These are phyloP conservation scores for Xestia c-nigrum DNA, from an alignment of 2,888 invertebrate species.

Conservation along the genomic window DNA sequence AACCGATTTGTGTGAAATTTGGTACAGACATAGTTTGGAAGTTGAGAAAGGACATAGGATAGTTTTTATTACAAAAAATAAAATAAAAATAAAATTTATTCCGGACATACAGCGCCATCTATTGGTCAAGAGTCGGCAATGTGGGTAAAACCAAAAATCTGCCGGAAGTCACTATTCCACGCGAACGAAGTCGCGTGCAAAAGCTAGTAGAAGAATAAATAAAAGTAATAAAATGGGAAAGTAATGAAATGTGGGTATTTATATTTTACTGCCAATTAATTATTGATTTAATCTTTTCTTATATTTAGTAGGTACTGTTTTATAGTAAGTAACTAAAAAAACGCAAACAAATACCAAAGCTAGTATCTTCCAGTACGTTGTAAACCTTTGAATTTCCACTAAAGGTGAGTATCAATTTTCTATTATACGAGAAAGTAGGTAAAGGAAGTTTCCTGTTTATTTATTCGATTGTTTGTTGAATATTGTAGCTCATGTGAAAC, in stretches of 20 bases:
- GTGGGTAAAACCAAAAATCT: too few relatives aligned
- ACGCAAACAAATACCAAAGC: not conserved
- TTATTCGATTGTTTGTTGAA: conserved; percentile 19
- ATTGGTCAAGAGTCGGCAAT: too few relatives aligned
- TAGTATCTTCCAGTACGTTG: not conserved
- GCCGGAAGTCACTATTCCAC: too few relatives aligned
- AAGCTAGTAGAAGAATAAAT: not conserved
- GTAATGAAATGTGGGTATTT: not conserved
- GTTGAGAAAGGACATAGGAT: too few relatives aligned
- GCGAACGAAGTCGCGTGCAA: too few relatives aligned
- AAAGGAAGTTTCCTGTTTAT: conserved; percentile 15
- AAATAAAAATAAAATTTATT: too few relatives aligned
- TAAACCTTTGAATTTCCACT: conserved; percentile 20
- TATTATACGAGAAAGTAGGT: conserved; percentile 3
- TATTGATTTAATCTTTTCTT: not conserved
- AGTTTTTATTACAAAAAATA: too few relatives aligned
- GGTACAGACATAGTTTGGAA: too few relatives aligned
- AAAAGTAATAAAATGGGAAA: not conserved
- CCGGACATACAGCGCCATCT: too few relatives aligned
- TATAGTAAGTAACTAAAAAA: not conserved
- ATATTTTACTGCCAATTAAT: not conserved
- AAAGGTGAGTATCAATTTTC: conserved; percentile 11
- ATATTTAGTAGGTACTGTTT: conserved; percentile 2
- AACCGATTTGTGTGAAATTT: too few relatives aligned
- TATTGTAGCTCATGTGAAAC: conserved; percentile 23